Evolutionary conservation across 2,113 vertebrate species (phyloP).

Genomic region (Cebus imitator): DNA sequence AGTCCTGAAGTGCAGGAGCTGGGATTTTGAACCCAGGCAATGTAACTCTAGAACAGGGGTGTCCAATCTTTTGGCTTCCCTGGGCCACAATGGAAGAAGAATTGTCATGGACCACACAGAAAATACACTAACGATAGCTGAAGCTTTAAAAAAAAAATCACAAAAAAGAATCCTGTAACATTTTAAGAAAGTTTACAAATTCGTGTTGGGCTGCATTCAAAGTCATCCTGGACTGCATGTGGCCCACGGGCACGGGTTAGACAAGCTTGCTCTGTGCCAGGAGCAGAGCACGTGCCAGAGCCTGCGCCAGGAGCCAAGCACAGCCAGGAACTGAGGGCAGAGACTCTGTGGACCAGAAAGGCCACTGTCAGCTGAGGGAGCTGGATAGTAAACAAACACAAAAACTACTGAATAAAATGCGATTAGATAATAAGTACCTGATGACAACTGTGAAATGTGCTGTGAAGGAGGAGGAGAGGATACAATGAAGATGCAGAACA

Average conservation of each 20-base stretch:
- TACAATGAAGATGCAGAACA: fast-evolving
- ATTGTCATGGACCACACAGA: too few species aligned
- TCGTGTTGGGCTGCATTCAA: too few species aligned
- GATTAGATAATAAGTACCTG: neutral
- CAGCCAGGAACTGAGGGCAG: neutral
- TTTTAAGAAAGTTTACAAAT: too few species aligned
- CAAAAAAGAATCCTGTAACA: too few species aligned
- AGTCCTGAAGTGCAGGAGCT: neutral
- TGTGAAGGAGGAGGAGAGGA: neutral
- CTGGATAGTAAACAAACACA: too few species aligned
- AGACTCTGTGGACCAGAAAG: neutral
- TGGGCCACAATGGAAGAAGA: too few species aligned
- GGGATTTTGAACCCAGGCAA: neutral
- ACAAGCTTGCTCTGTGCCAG: too few species aligned
- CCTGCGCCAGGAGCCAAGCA: fast-evolving
- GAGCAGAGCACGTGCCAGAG: neutral
- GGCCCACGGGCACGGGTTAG: too few species aligned
- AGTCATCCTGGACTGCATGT: too few species aligned
- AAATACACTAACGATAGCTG: too few species aligned
- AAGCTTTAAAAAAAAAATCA: too few species aligned
- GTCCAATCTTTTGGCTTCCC: too few species aligned
- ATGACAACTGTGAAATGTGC: neutral
- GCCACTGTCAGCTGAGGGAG: neutral
- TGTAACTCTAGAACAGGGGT: neutral
- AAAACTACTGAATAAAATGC: neutral